phyloP scores from a whole-genome alignment of 2,888 invertebrate genomes.

The Nasonia oneida region DNA sequence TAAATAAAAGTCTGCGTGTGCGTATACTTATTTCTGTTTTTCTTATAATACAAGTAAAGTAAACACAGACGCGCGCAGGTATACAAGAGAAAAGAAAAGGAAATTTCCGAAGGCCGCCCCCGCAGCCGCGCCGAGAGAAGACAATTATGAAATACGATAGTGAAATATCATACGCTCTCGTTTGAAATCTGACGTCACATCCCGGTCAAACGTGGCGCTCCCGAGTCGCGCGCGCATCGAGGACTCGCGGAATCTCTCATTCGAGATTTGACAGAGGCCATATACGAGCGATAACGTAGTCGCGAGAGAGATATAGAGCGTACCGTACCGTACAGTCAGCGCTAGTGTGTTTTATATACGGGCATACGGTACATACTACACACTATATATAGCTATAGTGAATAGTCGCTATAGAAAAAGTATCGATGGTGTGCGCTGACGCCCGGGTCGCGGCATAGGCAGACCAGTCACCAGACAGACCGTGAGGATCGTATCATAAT shows the following conservation, averaged over 20 bases:
- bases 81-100: not conserved
- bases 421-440: not conserved
- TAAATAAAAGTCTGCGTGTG: not conserved
- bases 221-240: not conserved
- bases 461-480: not conserved
- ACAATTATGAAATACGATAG: not conserved
- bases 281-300: too few species aligned
- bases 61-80: not conserved
- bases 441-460: conserved; percentile 6
- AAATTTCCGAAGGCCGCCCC: not conserved
- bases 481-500: not conserved
- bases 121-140: not conserved
- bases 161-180: conserved; percentile 4
- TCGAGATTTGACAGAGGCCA: too few species aligned
- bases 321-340: too few species aligned
- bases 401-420: too few species aligned
- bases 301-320: too few species aligned
- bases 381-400: too few species aligned
- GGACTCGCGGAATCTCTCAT: not conserved
- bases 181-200: conserved; percentile 74
- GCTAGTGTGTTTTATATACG: too few species aligned
- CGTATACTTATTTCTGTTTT: not conserved
- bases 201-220: conserved; percentile 77
- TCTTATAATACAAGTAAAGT: not conserved
- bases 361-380: too few species aligned